Base-by-base conservation (phyloP, 2,888 invertebrate genomes). In the Drosophila anomelani region DNA sequence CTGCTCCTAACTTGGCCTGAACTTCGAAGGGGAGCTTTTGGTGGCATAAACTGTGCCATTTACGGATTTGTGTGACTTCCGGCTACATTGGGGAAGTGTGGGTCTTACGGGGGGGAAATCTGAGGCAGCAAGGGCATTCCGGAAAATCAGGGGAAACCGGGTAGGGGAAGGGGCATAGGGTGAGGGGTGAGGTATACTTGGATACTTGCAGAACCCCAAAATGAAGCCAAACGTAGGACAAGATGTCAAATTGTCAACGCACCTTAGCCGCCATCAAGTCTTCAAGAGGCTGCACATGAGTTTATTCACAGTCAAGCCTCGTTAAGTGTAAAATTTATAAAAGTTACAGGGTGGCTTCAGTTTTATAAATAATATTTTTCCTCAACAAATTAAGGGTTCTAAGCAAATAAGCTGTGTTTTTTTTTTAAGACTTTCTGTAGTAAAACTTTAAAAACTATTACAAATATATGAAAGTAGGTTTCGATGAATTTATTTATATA, bases 41-140 rank as follows among this genome's bases (percentile, higher is more conserved):
- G 62, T 73, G 74, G 70, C 75, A 84, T 82, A 81, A 86, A 75
- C 82, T 85, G 70, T 74, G 79, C 79, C 84, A 78, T 88, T 80
- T 88, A 75, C 75, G 86, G 81, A 81, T 81, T 84, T 78, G 77
- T 73, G 75, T 70, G 86, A 86, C 81, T 85, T 85, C 84, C 85
- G 86, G 59, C 66, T 13, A 9, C 26, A 26, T 20, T 41, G 17
- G 36, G 32, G 10, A 23, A 56, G 71, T 72, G 57, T 38, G 26
- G 46, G 23, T 15, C 4, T 13, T 44, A 7, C 4, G 41, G 23
- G 26, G 17, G 47, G 36, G 51, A 23, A 57, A 39, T 3, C 36
- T n/a, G 1, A 20, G 38, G 13, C 13, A 15, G 10, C 3, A 13
- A 20, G 46, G 36, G 20, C 12, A 26, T 38, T 54, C 20, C 58